Percentiles rank a stretch among this genome's conserved stretches.
phyloP scores from a whole-genome alignment of 2,113 vertebrate genomes.

The Ptychochromis oligacanthus region DNA sequence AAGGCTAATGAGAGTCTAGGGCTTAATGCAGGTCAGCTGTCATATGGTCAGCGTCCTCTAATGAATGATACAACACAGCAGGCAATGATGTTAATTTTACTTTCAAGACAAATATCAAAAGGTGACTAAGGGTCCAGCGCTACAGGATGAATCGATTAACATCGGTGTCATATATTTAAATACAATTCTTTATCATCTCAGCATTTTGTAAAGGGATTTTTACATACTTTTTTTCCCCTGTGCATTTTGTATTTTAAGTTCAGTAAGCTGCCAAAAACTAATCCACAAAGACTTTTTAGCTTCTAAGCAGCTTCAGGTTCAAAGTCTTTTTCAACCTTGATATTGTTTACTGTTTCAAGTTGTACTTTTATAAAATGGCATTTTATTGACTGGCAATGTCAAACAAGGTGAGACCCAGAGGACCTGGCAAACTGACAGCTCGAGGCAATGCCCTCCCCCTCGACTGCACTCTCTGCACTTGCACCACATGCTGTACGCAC shows the following conservation, averaged over 20 bases:
- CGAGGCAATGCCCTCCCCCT: background rate
- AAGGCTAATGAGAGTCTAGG: conserved; percentile 49
- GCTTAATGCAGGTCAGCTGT: conserved; percentile 48
- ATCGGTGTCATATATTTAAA: conserved; percentile 5
- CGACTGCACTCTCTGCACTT: background rate
- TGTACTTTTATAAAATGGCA: background rate
- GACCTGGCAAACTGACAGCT: background rate
- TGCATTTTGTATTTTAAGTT: background rate
- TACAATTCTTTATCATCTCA: background rate
- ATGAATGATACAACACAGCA: background rate
- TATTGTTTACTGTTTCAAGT: background rate
- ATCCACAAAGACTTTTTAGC: background rate
- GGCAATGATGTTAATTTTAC: conserved; percentile 12
- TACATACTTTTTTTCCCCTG: background rate
- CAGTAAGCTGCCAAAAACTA: background rate
- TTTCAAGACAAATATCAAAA: conserved; percentile 20
- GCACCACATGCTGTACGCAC: background rate
- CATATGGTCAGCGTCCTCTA: background rate
- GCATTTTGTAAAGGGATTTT: background rate
- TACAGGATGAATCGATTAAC: background rate
- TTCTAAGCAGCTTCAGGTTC: background rate
- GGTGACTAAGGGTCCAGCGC: background rate
- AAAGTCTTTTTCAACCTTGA: background rate
- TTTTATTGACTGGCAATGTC: conserved; percentile 15
- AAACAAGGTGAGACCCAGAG: conserved; percentile 19